Evolutionary conservation across 2,888 invertebrate species (phyloP).

Genomic region (Caenorhabditis panamensis): DNA sequence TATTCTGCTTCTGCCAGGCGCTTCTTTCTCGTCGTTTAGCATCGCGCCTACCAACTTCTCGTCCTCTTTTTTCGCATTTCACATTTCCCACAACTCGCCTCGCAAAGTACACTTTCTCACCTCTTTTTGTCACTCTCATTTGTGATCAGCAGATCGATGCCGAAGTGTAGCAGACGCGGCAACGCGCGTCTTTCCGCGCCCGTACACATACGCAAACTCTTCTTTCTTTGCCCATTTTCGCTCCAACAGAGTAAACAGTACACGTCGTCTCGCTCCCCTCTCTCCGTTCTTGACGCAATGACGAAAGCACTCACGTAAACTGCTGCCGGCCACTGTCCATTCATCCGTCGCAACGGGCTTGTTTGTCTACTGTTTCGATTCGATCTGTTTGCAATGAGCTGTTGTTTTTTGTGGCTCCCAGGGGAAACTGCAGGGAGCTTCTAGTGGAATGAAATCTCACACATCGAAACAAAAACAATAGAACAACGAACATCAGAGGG

Average conservation of each 20-base stretch:
- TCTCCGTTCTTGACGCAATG: conserved; percentile 26
- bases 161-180: conserved; percentile 22
- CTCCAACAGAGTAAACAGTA: conserved; percentile 42
- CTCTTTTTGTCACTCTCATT: conserved; percentile 27
- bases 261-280: conserved; percentile 9
- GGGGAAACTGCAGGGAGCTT: conserved; percentile 19
- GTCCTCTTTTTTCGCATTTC: conserved; percentile 32
- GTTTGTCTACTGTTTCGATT: conserved; percentile 55
- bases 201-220: conserved; percentile 36
- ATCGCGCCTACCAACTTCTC: conserved; percentile 10
- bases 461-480: conserved; percentile 5
- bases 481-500: not conserved
- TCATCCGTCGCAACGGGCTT: conserved; percentile 23
- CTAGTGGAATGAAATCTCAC: conserved; percentile 10
- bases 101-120: conserved; percentile 39
- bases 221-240: conserved; percentile 54
- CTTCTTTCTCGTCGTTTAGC: too few relatives aligned
- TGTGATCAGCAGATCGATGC: conserved; percentile 45
- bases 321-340: conserved; percentile 50
- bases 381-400: conserved; percentile 56
- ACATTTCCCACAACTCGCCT: not conserved
- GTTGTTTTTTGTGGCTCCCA: conserved; percentile 38
- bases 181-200: conserved; percentile 36
- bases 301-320: conserved; percentile 60
- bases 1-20: conserved; percentile 6